Evolutionary conservation across 2,113 vertebrate genomes (phyloP).

Genomic region (Pagrus major): DNA sequence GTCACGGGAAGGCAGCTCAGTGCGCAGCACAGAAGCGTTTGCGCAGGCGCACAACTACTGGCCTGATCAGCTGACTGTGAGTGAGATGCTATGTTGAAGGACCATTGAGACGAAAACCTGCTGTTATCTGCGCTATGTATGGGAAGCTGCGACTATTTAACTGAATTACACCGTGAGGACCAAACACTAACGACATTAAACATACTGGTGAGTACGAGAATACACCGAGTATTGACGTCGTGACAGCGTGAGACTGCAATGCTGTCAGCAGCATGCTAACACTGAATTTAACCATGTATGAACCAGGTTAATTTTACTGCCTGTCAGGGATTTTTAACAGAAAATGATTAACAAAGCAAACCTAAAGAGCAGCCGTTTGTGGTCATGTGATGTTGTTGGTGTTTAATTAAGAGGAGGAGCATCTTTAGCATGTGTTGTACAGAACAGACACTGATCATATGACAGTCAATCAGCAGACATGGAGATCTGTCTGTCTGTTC

Average conservation of each 20-base stretch:
- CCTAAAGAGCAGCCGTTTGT: not conserved
- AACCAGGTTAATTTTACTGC: not conserved
- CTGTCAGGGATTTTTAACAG: not conserved
- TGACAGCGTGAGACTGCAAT: conserved; percentile 49
- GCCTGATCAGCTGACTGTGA: conserved; percentile 82
- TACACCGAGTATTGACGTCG: conserved; percentile 45
- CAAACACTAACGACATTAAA: conserved; percentile 14
- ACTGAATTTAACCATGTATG: not conserved
- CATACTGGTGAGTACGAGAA: conserved; percentile 63
- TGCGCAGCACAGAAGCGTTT: conserved; percentile 16
- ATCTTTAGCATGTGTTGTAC: not conserved
- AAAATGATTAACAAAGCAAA: not conserved
- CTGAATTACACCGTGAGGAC: conserved; percentile 39
- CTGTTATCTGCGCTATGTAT: conserved; percentile 52
- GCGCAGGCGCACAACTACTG: conserved; percentile 62
- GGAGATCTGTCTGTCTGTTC: conserved; percentile 7
- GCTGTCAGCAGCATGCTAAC: conserved; percentile 54
- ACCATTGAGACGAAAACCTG: conserved; percentile 56
- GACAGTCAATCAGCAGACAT: conserved; percentile 69
- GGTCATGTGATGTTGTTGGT: not conserved
- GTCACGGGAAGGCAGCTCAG: conserved; percentile 37
- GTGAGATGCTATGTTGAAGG: conserved; percentile 70
- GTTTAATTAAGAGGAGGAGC: conserved; percentile 4
- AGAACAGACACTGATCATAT: conserved; percentile 62
- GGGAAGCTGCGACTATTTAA: conserved; percentile 19